Conservation (phyloP, 1,140 invertebrate species). For the Drosophila repletoides region DNA sequence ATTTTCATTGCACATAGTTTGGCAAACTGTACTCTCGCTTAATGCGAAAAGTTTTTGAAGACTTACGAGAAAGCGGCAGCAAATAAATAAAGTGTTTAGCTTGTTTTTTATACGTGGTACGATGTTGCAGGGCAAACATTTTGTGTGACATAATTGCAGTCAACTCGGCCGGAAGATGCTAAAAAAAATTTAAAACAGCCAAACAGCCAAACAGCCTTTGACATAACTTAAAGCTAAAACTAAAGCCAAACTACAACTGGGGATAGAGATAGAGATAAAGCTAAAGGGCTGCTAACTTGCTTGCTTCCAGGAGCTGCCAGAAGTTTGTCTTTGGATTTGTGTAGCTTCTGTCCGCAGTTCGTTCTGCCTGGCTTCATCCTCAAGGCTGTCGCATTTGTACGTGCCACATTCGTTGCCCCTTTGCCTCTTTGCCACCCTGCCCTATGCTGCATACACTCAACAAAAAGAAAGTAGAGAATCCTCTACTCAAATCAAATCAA, state of each 20-base stretch:
- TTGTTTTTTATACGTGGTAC: constrained; percentile 56
- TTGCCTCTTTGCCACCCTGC: neutral
- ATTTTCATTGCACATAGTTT: constrained; percentile 72
- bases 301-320: neutral
- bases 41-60: constrained; percentile 77
- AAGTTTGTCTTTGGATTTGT: constrained; percentile 17
- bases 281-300: neutral
- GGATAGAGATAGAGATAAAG: neutral
- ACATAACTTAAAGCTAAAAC: neutral
- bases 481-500: too few species aligned
- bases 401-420: constrained; percentile 33
- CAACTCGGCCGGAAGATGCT: constrained; percentile 20
- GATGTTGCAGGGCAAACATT: constrained; percentile 39
- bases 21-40: constrained; percentile 58
- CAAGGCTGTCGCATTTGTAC: constrained; percentile 39
- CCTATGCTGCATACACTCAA: too few species aligned
- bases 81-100: constrained; percentile 77
- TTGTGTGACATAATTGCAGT: constrained; percentile 63
- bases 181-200: constrained; percentile 18
- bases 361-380: constrained; percentile 27
- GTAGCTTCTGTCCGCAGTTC: neutral
- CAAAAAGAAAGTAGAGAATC: too few species aligned
- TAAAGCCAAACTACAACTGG: neutral
- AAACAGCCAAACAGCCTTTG: constrained; percentile 5
- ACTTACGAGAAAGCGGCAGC: constrained; percentile 58